Evolutionary conservation across 2,113 vertebrate genomes (phyloP).

Genomic region (Odobenus rosmarus): DNA sequence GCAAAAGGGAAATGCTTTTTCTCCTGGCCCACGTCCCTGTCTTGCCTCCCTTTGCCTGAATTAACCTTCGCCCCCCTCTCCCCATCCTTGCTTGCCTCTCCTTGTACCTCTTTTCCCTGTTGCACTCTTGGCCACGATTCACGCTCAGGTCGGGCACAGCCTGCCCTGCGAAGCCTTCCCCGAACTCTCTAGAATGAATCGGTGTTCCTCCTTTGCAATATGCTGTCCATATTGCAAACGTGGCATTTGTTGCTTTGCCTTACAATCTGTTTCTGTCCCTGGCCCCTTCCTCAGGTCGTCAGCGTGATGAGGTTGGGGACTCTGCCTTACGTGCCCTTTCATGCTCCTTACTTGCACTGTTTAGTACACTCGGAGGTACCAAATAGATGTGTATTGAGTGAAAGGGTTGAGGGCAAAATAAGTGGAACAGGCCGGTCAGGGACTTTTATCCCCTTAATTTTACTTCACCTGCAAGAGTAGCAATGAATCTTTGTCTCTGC

Average conservation of each 20-base stretch:
- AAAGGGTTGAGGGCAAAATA: not conserved
- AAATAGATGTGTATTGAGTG: not conserved
- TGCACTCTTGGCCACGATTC: not conserved
- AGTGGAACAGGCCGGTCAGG: not conserved
- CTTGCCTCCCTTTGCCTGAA: not conserved
- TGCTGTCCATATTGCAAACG: too few species aligned
- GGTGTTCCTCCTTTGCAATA: rapidly evolving
- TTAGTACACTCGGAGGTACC: too few species aligned
- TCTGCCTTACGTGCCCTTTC: too few species aligned
- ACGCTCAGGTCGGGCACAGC: not conserved
- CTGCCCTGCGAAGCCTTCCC: not conserved
- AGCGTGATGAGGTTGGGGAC: not conserved
- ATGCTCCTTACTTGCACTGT: not conserved
- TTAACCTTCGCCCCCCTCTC: not conserved
- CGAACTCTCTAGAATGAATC: not conserved
- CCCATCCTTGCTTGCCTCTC: not conserved
- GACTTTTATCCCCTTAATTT: not conserved
- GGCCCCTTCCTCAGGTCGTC: not conserved
- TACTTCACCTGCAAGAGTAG: not conserved
- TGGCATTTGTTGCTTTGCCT: not conserved
- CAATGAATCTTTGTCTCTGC: not conserved
- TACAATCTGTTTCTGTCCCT: not conserved
- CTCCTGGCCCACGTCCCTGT: not conserved
- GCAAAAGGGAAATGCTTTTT: not conserved
- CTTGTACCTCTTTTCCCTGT: not conserved